phyloP scores from a whole-genome alignment of 2,113 vertebrate genomes.

The Epinephelus fuscoguttatus region DNA sequence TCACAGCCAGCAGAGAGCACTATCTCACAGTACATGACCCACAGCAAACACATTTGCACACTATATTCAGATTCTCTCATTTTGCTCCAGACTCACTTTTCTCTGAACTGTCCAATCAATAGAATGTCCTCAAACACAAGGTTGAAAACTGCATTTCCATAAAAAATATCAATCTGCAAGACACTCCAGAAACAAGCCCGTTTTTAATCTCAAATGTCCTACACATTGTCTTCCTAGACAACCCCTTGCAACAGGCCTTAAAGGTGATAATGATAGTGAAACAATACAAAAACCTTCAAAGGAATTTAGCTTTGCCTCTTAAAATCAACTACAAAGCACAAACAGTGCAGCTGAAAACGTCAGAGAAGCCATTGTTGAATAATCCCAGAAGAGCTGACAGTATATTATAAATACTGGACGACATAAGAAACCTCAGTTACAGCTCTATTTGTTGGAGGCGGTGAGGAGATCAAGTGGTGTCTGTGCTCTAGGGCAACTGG shows the following conservation, averaged over 20 bases:
- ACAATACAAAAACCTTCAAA: not conserved
- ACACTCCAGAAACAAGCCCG: not conserved
- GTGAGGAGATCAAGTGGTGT: conserved; percentile 11
- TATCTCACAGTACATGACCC: not conserved
- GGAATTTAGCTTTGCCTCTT: not conserved
- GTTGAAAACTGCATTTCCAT: not conserved
- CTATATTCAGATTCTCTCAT: not conserved
- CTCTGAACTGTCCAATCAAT: not conserved
- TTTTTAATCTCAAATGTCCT: not conserved
- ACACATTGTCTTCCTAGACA: not conserved
- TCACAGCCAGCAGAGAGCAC: conserved; percentile 32
- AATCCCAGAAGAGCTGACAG: not conserved
- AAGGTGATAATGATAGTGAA: not conserved
- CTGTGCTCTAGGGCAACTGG: not conserved
- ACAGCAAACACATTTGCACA: not conserved
- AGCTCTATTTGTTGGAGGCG: conserved; percentile 4
- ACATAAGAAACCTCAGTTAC: not conserved
- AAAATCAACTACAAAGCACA: not conserved
- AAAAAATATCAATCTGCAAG: not conserved
- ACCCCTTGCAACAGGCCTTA: not conserved
- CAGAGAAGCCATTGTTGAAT: not conserved
- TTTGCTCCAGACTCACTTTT: not conserved
- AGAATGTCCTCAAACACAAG: not conserved
- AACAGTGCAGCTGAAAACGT: not conserved
- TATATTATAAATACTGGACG: not conserved